phyloP scores from a whole-genome alignment of 2,113 vertebrate genomes.

The Cichladusa arquata region DNA sequence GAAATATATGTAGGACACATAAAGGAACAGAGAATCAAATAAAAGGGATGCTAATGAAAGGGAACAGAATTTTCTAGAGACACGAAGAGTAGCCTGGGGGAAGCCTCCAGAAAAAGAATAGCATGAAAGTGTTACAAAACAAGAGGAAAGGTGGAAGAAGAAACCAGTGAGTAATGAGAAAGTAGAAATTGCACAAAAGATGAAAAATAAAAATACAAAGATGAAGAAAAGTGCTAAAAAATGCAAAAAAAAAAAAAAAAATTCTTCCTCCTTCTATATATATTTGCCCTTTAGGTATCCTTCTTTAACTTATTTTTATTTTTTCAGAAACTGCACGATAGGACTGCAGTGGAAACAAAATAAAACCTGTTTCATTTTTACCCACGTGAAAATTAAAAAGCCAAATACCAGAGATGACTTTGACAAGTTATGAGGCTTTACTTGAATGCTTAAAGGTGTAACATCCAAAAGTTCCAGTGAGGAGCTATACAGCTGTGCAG shows the following conservation, averaged over 20 bases:
- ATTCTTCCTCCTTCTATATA: neutral
- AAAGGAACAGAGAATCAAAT: neutral
- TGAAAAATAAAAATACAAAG: neutral
- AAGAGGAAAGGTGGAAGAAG: neutral
- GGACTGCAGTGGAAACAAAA: neutral
- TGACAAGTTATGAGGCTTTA: neutral
- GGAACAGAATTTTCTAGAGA: constrained; percentile 11
- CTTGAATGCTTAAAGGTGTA: neutral
- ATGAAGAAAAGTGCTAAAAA: neutral
- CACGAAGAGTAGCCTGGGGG: neutral
- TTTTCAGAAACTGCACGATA: neutral
- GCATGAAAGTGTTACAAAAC: neutral
- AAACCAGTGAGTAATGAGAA: neutral
- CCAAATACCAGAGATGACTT: neutral
- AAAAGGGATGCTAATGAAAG: neutral
- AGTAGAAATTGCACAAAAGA: neutral
- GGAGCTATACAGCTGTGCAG: rapidly evolving
- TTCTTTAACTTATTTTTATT: neutral
- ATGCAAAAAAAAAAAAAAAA: neutral
- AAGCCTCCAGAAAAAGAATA: neutral
- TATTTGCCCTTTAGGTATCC: neutral
- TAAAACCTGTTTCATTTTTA: neutral
- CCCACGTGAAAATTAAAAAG: neutral
- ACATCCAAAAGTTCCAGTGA: neutral
- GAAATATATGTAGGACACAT: neutral